Base-by-base conservation (phyloP, 2,113 vertebrate species). In the Meriones unguiculatus region DNA sequence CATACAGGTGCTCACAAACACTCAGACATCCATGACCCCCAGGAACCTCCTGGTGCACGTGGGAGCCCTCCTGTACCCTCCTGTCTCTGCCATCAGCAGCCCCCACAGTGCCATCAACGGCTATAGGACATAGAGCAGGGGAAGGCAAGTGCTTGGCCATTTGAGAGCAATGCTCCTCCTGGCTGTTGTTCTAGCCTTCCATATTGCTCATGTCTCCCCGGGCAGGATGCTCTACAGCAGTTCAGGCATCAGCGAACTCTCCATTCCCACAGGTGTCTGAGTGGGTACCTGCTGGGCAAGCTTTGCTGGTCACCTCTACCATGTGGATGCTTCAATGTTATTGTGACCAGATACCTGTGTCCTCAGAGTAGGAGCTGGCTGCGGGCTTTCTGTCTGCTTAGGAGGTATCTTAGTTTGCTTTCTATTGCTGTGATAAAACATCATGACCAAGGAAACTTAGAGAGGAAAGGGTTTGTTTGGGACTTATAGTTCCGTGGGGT, bases 31-130 rank as follows among this genome's bases (percentile, higher is more conserved):
- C 50, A 38, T 57, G n/a, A 46, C 38, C 38, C 59, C 22, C 81
- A 85, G 0, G 38, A 65, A 46, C 59, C 82, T 65, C 82, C 30
- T 14, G 18, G 38, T 46, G 82, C 38, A 20, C 15, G 12, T 7
- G 82, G 62, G 54, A 0, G 4, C 1, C 57, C 80, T 64, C 46
- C 62, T 0, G 0, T 1, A 13, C 32, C 46, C 24, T 59, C 32
- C 59, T 72, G 17, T 46, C 62, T 67, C 67, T 2, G 15, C 57
- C 73, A 70, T 73, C 65, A 30, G n/a, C 10, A 17, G 28, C 57
- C n/a, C 3, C 35, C 35, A 7, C 1, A n/a, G 35, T 3, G 0
- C 38, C 30, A 24, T 28, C 52, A 32, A 87, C 11, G 65, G 38
- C 35, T 13, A 5, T 8, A 81, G 32, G 57, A 87, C 41, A 38